These are phyloP conservation scores for Aldrovandia affinis DNA, from an alignment of 2,797 vertebrate species.

Conservation along the genomic window DNA sequence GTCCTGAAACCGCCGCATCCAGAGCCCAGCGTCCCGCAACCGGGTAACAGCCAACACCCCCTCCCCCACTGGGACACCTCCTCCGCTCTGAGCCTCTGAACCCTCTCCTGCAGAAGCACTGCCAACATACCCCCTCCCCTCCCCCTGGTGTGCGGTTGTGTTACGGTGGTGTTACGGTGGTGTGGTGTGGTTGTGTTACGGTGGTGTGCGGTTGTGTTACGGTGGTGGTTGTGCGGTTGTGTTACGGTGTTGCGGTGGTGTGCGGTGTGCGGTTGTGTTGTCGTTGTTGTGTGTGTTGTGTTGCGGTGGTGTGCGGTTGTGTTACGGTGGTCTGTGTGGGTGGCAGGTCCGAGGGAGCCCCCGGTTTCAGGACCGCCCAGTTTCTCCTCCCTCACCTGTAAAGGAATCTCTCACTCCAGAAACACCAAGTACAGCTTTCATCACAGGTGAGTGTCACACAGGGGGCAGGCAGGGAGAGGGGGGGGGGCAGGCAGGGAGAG, in stretches of 20 bases:
- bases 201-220: not conserved
- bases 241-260: not conserved
- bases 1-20: constrained; percentile 87
- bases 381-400: constrained; percentile 82
- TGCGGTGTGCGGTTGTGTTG: not conserved
- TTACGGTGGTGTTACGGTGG: not conserved
- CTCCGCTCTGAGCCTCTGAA: no score
- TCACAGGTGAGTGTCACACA: constrained; percentile 82
- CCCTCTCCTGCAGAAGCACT: constrained; percentile 8
- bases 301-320: not conserved
- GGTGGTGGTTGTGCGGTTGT: not conserved
- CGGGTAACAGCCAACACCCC: constrained; percentile 54
- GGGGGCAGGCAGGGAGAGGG: no score
- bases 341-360: constrained; percentile 81
- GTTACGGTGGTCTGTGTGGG: not conserved
- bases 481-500: no score
- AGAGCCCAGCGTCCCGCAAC: constrained; percentile 66
- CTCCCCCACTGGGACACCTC: not conserved
- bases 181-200: no score
- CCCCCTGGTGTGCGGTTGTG: not conserved
- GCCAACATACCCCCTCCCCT: not conserved
- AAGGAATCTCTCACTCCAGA: constrained; percentile 83
- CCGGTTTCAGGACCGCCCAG: constrained; percentile 70
- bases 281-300: not conserved
- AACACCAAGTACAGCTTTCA: constrained; percentile 95